Percentiles rank a stretch among this genome's conserved stretches.
phyloP scores from a whole-genome alignment of 2,113 vertebrate species.

The Rhineura floridana region DNA sequence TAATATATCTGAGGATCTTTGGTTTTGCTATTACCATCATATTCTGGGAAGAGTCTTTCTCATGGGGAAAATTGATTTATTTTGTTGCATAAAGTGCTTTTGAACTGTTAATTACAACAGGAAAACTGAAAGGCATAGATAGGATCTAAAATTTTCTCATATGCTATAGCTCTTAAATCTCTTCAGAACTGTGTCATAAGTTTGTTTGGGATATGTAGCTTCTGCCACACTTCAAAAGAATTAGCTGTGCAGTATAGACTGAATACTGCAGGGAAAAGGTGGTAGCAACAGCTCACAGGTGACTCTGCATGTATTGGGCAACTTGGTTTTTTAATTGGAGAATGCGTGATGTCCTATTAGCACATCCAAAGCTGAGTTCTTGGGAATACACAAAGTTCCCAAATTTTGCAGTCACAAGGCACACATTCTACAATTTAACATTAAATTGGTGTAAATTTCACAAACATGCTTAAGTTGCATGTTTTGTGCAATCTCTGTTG shows the following conservation, averaged over 20 bases:
- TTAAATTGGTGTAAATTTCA: not conserved
- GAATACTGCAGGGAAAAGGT: not conserved
- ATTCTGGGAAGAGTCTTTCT: not conserved
- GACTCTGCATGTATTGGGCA: not conserved
- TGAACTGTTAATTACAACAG: not conserved
- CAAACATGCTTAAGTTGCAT: not conserved
- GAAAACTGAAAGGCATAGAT: not conserved
- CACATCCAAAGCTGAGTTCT: not conserved
- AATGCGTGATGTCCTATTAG: not conserved
- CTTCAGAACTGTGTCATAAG: not conserved
- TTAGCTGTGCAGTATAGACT: not conserved
- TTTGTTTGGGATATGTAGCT: not conserved
- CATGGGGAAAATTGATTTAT: not conserved
- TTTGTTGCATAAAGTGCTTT: not conserved
- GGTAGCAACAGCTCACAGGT: not conserved
- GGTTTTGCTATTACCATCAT: not conserved
- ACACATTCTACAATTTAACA: not conserved
- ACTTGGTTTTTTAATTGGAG: not conserved
- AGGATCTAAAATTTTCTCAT: not conserved
- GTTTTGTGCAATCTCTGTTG: not conserved
- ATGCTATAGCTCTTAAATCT: not conserved
- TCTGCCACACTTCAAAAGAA: not conserved
- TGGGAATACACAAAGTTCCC: not conserved
- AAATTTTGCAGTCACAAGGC: not conserved
- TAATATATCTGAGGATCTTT: not conserved